Evolutionary conservation across 1,140 invertebrate genomes (phyloP).

Genomic region (Sinonovacula constricta): DNA sequence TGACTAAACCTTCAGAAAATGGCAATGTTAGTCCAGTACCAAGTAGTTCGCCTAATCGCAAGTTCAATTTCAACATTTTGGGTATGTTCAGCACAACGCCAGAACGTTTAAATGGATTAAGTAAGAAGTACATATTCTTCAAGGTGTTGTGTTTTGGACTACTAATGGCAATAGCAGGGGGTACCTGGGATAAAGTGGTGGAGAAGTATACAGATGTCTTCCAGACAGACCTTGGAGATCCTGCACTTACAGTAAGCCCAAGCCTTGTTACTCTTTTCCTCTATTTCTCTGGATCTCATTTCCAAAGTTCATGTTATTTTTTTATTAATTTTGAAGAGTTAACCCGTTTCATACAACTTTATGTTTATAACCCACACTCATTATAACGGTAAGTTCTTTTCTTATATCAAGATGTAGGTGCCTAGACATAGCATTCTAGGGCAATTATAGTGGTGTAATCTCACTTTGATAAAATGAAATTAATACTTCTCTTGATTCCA

Average conservation of each 20-base stretch:
- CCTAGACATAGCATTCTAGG: no score
- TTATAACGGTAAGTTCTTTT: no score
- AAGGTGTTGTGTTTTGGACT: slow-evolving; percentile 65
- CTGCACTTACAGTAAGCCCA: slow-evolving; percentile 61
- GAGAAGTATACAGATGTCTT: slow-evolving; percentile 59
- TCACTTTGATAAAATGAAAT: no score
- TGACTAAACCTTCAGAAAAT: slow-evolving; percentile 52
- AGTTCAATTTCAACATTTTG: slow-evolving; percentile 40
- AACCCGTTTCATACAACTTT: no score
- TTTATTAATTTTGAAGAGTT: no score
- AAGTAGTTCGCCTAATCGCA: slow-evolving; percentile 35
- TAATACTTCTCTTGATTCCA: no score
- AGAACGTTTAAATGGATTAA: slow-evolving; percentile 11
- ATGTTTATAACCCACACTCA: no score
- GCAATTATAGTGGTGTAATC: no score
- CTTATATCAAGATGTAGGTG: no score
- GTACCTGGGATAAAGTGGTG: slow-evolving; percentile 62
- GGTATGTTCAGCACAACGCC: slow-evolving; percentile 16
- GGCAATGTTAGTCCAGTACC: slow-evolving; percentile 29
- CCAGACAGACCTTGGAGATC: slow-evolving; percentile 56
- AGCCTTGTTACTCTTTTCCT: no score
- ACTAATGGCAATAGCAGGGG: slow-evolving; percentile 53
- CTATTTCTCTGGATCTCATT: no score
- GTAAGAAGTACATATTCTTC: slow-evolving; percentile 64
- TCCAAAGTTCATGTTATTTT: no score